Conservation (phyloP, 2,888 invertebrate species). For the Subacronicta megacephala region DNA sequence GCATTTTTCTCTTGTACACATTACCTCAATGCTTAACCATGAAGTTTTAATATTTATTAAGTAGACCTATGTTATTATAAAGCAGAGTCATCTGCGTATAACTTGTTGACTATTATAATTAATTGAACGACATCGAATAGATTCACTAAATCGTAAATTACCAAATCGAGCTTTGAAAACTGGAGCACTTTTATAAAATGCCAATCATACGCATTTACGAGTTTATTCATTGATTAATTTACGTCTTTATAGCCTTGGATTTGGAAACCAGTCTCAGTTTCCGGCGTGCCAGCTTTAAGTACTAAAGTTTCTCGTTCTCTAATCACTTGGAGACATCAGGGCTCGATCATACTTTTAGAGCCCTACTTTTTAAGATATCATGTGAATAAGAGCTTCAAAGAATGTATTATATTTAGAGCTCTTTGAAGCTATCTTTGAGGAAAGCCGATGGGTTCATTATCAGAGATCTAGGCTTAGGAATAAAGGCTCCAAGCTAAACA, state of each 20-base stretch:
- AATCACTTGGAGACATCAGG: constrained; percentile 10
- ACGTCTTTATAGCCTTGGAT: constrained; percentile 54
- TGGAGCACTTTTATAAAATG: constrained; percentile 69
- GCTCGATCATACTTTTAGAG: too few species aligned
- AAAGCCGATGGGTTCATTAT: too few species aligned
- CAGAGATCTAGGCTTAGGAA: too few species aligned
- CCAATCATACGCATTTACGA: constrained; percentile 70
- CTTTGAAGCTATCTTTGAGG: too few species aligned
- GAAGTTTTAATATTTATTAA: background rate
- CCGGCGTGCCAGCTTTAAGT: constrained; percentile 51
- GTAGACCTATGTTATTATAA: constrained; percentile 33
- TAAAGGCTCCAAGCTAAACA: too few species aligned
- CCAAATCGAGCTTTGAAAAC: constrained; percentile 55
- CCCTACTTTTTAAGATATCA: too few species aligned
- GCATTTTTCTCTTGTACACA: constrained; percentile 6
- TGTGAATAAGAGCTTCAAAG: too few species aligned
- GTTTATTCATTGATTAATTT: constrained; percentile 70
- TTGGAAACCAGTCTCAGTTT: constrained; percentile 64
- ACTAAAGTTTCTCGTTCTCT: constrained; percentile 35
- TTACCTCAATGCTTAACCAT: background rate
- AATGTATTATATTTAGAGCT: too few species aligned
- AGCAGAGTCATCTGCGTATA: constrained; percentile 31
- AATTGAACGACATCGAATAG: constrained; percentile 55
- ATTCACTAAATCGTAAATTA: constrained; percentile 64
- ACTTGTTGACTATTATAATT: constrained; percentile 46